A percentile compares a stretch with the other conserved stretches of the same genome.
Evolutionary conservation across 2,888 invertebrate species (phyloP).

Genomic region (Leistus spinibarbis): DNA sequence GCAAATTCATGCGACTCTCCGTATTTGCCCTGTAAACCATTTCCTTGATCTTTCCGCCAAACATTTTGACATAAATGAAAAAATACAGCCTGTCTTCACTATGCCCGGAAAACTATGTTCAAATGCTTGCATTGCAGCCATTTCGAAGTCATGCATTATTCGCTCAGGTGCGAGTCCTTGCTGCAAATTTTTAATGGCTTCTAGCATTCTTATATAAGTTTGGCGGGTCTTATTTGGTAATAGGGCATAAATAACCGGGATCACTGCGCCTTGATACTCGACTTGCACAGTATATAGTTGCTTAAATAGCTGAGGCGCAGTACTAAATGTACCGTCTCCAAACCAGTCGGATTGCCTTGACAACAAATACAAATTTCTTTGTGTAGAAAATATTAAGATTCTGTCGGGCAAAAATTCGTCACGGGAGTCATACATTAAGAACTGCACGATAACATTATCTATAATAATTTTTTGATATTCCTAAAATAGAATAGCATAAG

Average conservation of each 20-base stretch:
- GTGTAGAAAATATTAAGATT: constrained; percentile 20
- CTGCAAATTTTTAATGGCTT: constrained; percentile 21
- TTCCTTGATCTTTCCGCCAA: constrained; percentile 37
- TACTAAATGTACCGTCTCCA: constrained; percentile 42
- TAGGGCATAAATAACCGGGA: constrained; percentile 41
- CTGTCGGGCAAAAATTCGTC: background rate
- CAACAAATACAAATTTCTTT: constrained; percentile 15
- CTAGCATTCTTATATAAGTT: constrained; percentile 27
- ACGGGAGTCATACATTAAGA: constrained; percentile 22
- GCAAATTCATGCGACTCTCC: constrained; percentile 37
- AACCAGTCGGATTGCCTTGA: constrained; percentile 36
- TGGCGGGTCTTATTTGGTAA: constrained; percentile 39
- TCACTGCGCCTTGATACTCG: constrained; percentile 22
- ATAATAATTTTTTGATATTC: too few species aligned
- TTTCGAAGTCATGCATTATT: constrained; percentile 37
- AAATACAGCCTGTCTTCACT: constrained; percentile 36
- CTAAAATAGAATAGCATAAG: too few species aligned
- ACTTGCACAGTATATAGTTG: constrained; percentile 44
- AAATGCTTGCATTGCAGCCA: constrained; percentile 30
- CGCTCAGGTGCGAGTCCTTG: constrained; percentile 8
- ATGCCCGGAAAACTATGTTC: constrained; percentile 21
- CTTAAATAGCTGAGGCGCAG: constrained; percentile 41
- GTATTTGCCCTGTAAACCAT: constrained; percentile 30
- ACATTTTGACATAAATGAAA: constrained; percentile 41
- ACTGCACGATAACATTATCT: too few species aligned